A percentile compares a stretch with the other conserved stretches of the same genome.
Conservation (phyloP, 1,140 invertebrate species). For the Hermetia illucens region DNA sequence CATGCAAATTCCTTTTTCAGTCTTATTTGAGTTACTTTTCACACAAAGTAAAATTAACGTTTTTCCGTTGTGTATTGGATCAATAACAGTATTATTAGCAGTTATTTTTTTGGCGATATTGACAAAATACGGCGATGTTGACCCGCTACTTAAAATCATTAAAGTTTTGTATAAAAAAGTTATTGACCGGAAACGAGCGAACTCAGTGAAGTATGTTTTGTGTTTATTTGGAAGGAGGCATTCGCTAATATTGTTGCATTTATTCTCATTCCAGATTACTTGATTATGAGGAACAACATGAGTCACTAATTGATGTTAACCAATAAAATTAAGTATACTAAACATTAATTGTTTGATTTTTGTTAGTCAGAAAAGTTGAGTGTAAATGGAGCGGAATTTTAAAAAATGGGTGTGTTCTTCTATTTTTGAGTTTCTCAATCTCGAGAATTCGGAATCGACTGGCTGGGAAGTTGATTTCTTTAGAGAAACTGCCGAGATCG, state of each 20-base stretch:
- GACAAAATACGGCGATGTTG: constrained; percentile 73
- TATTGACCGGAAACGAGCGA: constrained; percentile 34
- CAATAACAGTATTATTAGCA: constrained; percentile 61
- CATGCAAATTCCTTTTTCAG: constrained; percentile 72
- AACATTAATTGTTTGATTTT: no score
- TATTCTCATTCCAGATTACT: constrained; percentile 38
- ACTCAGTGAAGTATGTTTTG: constrained; percentile 30
- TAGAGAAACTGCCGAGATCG: no score
- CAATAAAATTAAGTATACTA: constrained; percentile 10
- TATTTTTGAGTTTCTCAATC: no score
- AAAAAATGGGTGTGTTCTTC: no score
- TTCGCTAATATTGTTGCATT: constrained; percentile 5
- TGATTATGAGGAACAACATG: constrained; percentile 56
- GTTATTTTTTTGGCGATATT: constrained; percentile 62
- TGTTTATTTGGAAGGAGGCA: constrained; percentile 5
- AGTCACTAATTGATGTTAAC: constrained; percentile 53
- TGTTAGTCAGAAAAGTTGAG: no score
- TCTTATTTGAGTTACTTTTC: constrained; percentile 64
- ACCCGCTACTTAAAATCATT: constrained; percentile 54
- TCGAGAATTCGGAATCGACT: no score
- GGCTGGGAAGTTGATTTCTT: no score
- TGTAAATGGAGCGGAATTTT: no score
- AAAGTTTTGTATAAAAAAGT: constrained; percentile 42
- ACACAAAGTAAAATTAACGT: constrained; percentile 61
- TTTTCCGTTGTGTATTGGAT: constrained; percentile 63